These are phyloP conservation scores for Leucoraja erinaceus DNA, from an alignment of 2,113 vertebrate genomes.

Conservation along the genomic window DNA sequence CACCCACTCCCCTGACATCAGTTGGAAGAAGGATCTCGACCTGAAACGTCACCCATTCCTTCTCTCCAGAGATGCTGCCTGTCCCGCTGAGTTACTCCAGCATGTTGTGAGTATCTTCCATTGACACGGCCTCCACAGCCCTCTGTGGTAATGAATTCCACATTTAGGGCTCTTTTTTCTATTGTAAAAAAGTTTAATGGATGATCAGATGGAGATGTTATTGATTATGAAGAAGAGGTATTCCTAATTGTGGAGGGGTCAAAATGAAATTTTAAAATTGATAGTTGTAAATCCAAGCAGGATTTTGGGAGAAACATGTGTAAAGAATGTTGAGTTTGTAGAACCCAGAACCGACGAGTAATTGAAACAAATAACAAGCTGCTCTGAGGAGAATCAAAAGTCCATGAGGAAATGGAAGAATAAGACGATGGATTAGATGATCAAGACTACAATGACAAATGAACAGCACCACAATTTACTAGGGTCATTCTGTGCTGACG, in stretches of 20 bases:
- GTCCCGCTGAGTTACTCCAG: too few species aligned
- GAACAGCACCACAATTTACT: not conserved
- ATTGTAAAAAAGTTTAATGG: not conserved
- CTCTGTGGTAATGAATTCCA: too few species aligned
- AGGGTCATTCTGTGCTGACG: not conserved
- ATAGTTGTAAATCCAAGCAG: not conserved
- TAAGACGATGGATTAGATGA: not conserved
- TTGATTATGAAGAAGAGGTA: not conserved
- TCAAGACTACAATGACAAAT: too few species aligned
- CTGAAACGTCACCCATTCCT: too few species aligned
- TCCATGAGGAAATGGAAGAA: not conserved
- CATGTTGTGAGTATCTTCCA: too few species aligned
- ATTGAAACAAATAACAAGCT: not conserved
- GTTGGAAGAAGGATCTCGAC: too few species aligned
- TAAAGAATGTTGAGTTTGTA: not conserved
- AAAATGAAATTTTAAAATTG: not conserved
- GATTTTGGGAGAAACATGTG: not conserved
- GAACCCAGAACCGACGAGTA: not conserved
- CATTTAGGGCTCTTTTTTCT: too few species aligned
- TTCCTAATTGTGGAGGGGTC: not conserved
- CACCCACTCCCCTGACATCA: too few species aligned
- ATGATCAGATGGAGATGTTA: not conserved
- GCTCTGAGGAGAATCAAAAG: not conserved
- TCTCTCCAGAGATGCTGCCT: too few species aligned
- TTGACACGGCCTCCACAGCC: too few species aligned